Percentiles rank a stretch among this genome's conserved stretches.
Evolutionary conservation across 2,888 invertebrate genomes (phyloP).

Genomic region (Limnephilus lunatus): DNA sequence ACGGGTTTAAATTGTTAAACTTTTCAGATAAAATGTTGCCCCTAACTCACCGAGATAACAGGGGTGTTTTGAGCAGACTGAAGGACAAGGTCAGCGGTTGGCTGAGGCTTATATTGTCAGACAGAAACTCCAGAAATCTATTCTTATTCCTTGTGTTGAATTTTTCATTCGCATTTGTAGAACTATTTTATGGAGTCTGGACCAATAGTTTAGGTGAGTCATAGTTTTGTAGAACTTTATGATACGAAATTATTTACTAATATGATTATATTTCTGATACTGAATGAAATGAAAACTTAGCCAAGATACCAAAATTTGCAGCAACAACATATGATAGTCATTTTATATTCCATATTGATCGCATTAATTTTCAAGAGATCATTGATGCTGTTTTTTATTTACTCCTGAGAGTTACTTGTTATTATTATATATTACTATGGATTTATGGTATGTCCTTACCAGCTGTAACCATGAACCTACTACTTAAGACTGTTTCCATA

Average conservation of each 20-base stretch:
- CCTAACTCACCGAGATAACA: conserved; percentile 85
- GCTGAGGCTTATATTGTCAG: conserved; percentile 92
- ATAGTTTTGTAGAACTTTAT: not conserved
- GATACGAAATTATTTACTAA: no score
- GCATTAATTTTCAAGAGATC: not conserved
- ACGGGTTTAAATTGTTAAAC: not conserved
- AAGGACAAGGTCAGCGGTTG: conserved; percentile 87
- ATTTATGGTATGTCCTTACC: not conserved
- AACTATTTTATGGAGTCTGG: conserved; percentile 94
- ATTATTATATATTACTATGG: not conserved
- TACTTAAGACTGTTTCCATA: not conserved
- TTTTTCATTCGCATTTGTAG: conserved; percentile 97
- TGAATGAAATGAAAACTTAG: not conserved
- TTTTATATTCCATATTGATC: not conserved
- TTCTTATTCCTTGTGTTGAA: conserved; percentile 95
- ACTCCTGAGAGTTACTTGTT: not conserved
- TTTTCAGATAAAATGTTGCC: conserved; percentile 82
- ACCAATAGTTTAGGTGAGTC: conserved; percentile 88
- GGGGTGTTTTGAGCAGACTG: conserved; percentile 80
- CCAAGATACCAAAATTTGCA: not conserved
- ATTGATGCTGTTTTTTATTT: not conserved
- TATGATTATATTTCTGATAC: not conserved
- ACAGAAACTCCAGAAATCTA: conserved; percentile 94
- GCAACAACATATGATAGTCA: not conserved
- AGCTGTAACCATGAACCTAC: not conserved